Conservation (phyloP, 2,888 invertebrate species). For the Sphaerophoria rueppellii region DNA sequence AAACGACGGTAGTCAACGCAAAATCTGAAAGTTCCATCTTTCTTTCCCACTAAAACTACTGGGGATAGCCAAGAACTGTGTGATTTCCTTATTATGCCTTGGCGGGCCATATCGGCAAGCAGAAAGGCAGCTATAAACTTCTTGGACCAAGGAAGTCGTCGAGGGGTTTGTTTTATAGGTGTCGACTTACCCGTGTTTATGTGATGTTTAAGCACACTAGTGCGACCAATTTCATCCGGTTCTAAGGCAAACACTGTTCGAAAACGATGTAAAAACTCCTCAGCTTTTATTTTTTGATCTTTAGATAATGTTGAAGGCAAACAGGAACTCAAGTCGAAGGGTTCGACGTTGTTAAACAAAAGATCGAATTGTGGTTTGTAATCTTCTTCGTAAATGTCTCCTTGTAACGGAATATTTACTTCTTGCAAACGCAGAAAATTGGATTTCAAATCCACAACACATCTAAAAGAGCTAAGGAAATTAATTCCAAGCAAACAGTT, state of each 20-base stretch:
- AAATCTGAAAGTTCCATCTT: not conserved
- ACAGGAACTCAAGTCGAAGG: not conserved
- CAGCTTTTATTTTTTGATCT: not conserved
- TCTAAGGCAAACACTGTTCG: not conserved
- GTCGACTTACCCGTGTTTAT: conserved; percentile 6
- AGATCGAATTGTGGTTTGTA: not conserved
- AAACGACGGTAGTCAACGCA: conserved; percentile 21
- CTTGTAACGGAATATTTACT: not conserved
- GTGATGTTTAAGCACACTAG: conserved; percentile 7
- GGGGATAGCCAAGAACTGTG: conserved; percentile 3
- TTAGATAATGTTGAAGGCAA: not conserved
- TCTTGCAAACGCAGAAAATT: not conserved
- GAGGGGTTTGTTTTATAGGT: conserved; percentile 4
- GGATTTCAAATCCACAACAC: not conserved
- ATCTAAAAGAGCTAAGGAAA: not conserved
- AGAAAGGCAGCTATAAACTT: not conserved
- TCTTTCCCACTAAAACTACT: not conserved
- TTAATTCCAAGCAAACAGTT: not conserved
- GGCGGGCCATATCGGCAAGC: not conserved
- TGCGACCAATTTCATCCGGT: conserved; percentile 4
- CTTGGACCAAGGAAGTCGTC: not conserved
- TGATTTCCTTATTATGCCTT: conserved; percentile 6
- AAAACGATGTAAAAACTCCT: not conserved
- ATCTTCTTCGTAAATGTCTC: not conserved
- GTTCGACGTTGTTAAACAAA: not conserved